Evolutionary conservation across 2,113 vertebrate genomes (phyloP).

Genomic region (Leiothrix lutea): DNA sequence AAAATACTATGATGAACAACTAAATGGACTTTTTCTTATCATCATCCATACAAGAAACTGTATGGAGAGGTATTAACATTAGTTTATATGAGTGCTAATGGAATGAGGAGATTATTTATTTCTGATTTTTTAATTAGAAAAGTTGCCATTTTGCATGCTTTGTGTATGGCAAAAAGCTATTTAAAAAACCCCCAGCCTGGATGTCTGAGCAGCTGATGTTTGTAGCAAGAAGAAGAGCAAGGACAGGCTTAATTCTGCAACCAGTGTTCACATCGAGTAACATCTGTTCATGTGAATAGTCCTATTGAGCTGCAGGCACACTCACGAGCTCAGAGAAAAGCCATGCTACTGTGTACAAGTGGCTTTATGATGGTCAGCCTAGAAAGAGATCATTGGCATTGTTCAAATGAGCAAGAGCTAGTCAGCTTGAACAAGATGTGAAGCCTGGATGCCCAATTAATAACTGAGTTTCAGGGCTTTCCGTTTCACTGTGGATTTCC

Average conservation of each 20-base stretch:
- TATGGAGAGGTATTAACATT: neutral
- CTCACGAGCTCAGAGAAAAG: constrained; percentile 12
- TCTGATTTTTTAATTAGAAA: neutral
- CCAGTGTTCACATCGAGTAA: constrained; percentile 37
- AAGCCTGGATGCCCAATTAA: neutral
- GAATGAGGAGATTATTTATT: neutral
- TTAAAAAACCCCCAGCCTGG: neutral
- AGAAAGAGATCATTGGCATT: neutral
- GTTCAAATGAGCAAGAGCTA: neutral
- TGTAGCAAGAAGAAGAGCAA: constrained; percentile 50
- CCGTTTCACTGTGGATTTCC: neutral
- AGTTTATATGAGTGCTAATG: neutral
- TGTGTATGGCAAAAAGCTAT: constrained; percentile 7
- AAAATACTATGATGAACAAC: neutral
- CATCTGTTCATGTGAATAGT: constrained; percentile 63
- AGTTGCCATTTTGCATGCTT: neutral
- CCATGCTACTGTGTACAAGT: neutral
- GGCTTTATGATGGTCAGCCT: constrained; percentile 19
- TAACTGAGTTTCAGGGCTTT: neutral
- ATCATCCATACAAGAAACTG: neutral
- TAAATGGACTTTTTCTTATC: neutral
- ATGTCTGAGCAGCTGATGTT: constrained; percentile 56
- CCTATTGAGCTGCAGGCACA: constrained; percentile 39
- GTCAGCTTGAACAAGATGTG: neutral
- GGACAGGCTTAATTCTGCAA: constrained; percentile 37